Evolutionary conservation across 2,888 invertebrate genomes (phyloP), one percentile per base, ranked within the genome.

Genomic region (Automeris io): DNA sequence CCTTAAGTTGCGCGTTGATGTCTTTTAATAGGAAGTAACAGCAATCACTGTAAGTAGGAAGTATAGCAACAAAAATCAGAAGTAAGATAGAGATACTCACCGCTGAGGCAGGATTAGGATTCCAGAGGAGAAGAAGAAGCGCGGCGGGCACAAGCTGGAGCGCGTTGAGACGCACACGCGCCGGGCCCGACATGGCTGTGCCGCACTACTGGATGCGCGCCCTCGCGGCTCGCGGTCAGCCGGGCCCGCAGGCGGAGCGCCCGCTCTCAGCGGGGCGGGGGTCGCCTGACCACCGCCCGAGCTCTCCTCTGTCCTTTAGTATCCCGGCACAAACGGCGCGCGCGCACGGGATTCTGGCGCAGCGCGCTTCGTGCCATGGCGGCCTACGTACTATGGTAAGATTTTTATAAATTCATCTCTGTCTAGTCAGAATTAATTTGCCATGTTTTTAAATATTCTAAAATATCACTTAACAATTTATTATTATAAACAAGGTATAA

Each of bases 161-260:
- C 75, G 72, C 73, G 50, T 66, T 48, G 52, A 68, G 68, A 66
- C 78, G 80, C 76, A 74, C 73, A 72, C 82, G 82, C 82, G 78
- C 81, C 82, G 77, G 83, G 73, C 83, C 82, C 74, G 85, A 77
- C 83, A 85, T 85, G 83, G 80, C 82, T 81, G 79, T 76, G 79
- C 77, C 75, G 71, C 80, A 73, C 77, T 80, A 82, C 80, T 81
- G 80, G 77, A 59, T 63, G 76, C 72, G 71, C 76, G 77, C 75
- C 72, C 71, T 67, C 66, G 51, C 61, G 46, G 39, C 55, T 49
- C 49, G 57, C 54, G 45, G 41, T 52, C 48, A 51, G 45, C 58
- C 52, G 54, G 54, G 56, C 56, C 56, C 62, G 61, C 59, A 54
- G 57, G 60, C 58, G 50, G 51, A 46, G 57, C 53, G 54, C 56